phyloP scores from a whole-genome alignment of 2,113 vertebrate genomes.

The Mus spicilegus region DNA sequence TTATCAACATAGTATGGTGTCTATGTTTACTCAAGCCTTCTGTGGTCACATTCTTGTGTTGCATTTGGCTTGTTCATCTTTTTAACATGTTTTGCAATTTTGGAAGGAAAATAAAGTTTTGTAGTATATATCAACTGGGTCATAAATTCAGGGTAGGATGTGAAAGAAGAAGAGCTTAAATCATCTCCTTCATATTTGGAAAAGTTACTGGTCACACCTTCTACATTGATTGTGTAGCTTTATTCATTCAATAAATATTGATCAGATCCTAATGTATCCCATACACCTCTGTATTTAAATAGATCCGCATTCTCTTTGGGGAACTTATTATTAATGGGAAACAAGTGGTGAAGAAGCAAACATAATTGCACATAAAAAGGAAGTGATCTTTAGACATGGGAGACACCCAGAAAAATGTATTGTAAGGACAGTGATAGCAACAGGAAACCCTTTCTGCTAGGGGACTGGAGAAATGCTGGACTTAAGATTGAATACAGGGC shows the following conservation, averaged over 20 bases:
- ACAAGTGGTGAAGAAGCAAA: not conserved
- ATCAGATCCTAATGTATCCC: not conserved
- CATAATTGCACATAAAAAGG: not conserved
- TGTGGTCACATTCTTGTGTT: constrained; percentile 10
- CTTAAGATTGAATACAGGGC: not conserved
- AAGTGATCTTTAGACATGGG: not conserved
- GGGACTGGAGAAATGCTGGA: not conserved
- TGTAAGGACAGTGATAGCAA: not conserved
- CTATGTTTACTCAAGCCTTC: not conserved
- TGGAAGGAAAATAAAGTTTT: constrained; percentile 20
- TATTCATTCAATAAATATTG: not conserved
- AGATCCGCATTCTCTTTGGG: not conserved
- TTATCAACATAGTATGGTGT: not conserved
- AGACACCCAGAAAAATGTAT: not conserved
- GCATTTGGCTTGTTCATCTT: not conserved
- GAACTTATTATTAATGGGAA: not conserved
- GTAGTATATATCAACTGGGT: not conserved
- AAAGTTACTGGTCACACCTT: not conserved
- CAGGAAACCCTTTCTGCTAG: not conserved
- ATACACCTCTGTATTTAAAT: not conserved
- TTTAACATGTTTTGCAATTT: constrained; percentile 3
- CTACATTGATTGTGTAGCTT: not conserved
- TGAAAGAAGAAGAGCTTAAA: constrained; percentile 3
- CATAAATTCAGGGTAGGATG: not conserved
- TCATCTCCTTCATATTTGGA: not conserved